Evolutionary conservation across 2,113 vertebrate species (phyloP), one percentile per base, ranked within the genome.

Genomic region (Centrocercus urophasianus): DNA sequence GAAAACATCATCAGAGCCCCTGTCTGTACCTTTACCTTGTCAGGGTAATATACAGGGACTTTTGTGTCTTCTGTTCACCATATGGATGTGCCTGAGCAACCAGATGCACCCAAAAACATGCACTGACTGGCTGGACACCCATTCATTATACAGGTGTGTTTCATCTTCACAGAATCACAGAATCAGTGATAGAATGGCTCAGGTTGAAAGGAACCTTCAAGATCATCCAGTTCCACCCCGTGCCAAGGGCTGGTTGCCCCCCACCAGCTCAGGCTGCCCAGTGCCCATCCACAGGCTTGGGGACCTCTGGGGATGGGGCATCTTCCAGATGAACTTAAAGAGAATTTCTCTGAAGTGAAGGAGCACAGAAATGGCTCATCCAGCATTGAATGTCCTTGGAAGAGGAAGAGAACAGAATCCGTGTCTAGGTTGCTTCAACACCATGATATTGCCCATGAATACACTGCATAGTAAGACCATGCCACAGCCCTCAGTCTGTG

Each of bases 141-240:
- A 0, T 3, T 13, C 17, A 14, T 42, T 47, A 30, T 32, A 59
- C 0, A 0, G 27, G 11, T 12, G 17, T 28, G n/a, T 86, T 92
- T 83, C 67, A 43, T 76, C 54, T 50, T 25, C 15, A 1, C 8
- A 54, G 52, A 50, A 52, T 52, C 50, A 52, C 24, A 52, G 50
- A 54, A 54, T 54, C 52, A 17, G 52, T 54, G 27, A 28, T 30
- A 54, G 52, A 30, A 54, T 30, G 52, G 27, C 27, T 54, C 27
- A 30, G 52, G 27, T 54, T 54, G 52, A 27, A 54, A 30, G 15
- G 52, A 54, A 30, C 15, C 15, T 54, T 27, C 12, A 54, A 28
- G 14, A 54, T 54, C 15, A 54, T 17, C 8, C 27, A 54, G 52
- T 54, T 54, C 27, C 14, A 54, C 15, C 27, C 27, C 52, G 15